These are phyloP conservation scores for Oreochromis aureus DNA, from an alignment of 2,113 vertebrate species.

Conservation along the genomic window DNA sequence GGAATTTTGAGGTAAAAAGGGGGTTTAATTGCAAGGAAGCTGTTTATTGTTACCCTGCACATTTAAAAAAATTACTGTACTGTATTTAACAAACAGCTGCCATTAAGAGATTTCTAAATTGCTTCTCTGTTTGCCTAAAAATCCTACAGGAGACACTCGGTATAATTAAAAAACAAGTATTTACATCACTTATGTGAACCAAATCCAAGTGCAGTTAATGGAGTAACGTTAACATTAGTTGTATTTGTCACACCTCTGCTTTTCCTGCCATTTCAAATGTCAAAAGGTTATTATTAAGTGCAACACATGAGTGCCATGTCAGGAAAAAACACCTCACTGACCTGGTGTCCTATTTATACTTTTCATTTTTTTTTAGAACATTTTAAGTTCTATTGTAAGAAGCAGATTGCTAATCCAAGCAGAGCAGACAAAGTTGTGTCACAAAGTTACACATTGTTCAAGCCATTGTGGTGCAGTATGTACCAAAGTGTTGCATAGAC, in stretches of 20 bases:
- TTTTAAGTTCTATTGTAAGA: neutral
- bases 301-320: neutral
- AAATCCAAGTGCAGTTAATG: neutral
- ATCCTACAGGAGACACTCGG: neutral
- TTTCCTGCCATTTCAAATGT: neutral
- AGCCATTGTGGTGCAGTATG: neutral
- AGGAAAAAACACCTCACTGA: neutral
- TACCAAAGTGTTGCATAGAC: neutral
- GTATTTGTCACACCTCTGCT: neutral
- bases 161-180: neutral
- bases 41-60: neutral
- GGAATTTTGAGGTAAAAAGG: neutral
- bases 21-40: neutral
- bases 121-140: neutral
- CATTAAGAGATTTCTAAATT: neutral
- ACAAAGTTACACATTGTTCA: neutral
- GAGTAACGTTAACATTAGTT: neutral
- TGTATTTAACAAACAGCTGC: neutral
- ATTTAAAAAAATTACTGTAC: neutral
- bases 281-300: neutral
- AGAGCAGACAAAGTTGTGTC: no score
- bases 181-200: neutral
- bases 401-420: neutral
- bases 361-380: neutral
- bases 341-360: accelerated